Evolutionary conservation across 1,140 invertebrate species (phyloP).

Genomic region (Drosophila arawakana): DNA sequence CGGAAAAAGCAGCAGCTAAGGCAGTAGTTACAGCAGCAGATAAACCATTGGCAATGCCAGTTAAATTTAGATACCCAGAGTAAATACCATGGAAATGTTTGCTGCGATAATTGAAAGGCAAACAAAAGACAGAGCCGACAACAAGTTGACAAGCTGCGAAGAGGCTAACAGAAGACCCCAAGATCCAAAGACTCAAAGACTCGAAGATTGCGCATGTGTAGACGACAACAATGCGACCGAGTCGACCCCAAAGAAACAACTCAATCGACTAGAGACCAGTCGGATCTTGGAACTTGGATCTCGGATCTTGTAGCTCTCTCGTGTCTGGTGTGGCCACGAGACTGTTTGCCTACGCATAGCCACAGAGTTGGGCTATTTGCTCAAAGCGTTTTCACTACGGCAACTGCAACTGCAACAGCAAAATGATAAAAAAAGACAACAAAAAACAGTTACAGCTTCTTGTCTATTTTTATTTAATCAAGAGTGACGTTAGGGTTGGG

Average conservation of each 20-base stretch:
- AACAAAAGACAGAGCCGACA: slow-evolving; percentile 46
- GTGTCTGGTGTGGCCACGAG: slow-evolving; percentile 13
- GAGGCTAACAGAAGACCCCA: neutral
- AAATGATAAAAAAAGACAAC: slow-evolving; percentile 33
- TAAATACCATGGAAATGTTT: slow-evolving; percentile 68
- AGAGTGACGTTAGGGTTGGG: slow-evolving; percentile 51
- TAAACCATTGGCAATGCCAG: slow-evolving; percentile 44
- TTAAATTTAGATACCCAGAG: slow-evolving; percentile 66
- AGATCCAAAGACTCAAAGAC: slow-evolving; percentile 39
- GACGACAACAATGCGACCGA: slow-evolving; percentile 44
- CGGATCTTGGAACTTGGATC: slow-evolving; percentile 8
- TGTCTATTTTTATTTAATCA: slow-evolving; percentile 73
- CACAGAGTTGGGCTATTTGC: slow-evolving; percentile 49
- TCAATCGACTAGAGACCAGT: slow-evolving; percentile 50
- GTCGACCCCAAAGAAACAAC: slow-evolving; percentile 41
- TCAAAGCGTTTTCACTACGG: slow-evolving; percentile 61
- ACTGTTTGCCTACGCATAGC: slow-evolving; percentile 50
- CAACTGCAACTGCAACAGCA: slow-evolving; percentile 38
- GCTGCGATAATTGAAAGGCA: slow-evolving; percentile 69
- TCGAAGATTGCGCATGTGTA: slow-evolving; percentile 65
- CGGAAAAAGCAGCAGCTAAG: neutral
- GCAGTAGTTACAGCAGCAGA: slow-evolving; percentile 2
- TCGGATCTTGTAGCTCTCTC: slow-evolving; percentile 5
- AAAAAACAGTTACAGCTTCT: slow-evolving; percentile 71
- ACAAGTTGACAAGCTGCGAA: slow-evolving; percentile 38